Evolutionary conservation across 2,888 invertebrate species (phyloP).

Genomic region (Protophormia terraenovae): DNA sequence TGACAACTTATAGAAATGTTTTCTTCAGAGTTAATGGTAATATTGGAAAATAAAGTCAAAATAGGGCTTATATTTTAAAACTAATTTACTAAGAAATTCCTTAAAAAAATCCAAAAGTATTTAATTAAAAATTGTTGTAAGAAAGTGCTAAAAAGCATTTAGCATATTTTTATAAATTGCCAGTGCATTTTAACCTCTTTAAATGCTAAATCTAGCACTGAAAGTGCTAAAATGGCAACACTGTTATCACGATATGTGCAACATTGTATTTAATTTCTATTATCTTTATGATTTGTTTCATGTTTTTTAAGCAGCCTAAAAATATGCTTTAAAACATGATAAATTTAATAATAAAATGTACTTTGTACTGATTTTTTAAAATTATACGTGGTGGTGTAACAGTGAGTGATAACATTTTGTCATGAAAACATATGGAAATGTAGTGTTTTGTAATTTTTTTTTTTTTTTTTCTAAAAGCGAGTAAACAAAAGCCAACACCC

Average conservation of each 20-base stretch:
- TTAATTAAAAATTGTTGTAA: too few species aligned
- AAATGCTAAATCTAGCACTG: too few species aligned
- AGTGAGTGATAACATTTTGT: conserved; percentile 6
- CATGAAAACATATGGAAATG: neutral
- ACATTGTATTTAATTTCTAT: neutral
- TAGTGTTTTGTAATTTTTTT: neutral
- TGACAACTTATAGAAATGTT: too few species aligned
- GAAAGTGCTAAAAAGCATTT: too few species aligned
- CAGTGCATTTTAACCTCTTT: too few species aligned
- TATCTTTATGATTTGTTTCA: neutral
- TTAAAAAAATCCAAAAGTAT: too few species aligned
- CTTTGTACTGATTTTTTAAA: conserved; percentile 26
- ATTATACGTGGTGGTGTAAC: neutral
- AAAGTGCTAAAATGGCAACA: too few species aligned
- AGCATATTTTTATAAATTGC: too few species aligned
- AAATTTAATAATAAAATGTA: neutral
- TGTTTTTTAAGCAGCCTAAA: neutral
- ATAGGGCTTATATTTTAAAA: too few species aligned
- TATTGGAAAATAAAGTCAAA: too few species aligned
- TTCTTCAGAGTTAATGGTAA: too few species aligned
- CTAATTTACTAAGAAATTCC: too few species aligned
- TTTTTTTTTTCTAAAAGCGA: neutral
- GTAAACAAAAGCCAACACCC: neutral
- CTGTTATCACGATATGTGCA: neutral
- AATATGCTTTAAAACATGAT: neutral